These are phyloP conservation scores for Frieseomelitta varia DNA, from an alignment of 1,140 invertebrate species.

Conservation along the genomic window DNA sequence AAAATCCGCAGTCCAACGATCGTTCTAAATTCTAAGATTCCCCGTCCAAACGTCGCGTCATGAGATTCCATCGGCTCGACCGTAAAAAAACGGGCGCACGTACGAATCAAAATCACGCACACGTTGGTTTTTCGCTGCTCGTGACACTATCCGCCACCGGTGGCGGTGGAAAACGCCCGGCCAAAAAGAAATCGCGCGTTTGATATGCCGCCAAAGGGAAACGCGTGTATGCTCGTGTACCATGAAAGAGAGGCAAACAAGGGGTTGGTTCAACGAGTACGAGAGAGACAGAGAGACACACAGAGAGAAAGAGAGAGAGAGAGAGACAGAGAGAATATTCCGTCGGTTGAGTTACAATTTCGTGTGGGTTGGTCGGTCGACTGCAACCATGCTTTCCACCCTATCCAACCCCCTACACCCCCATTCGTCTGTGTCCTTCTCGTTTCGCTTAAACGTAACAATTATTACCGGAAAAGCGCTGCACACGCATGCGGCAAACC, in stretches of 20 bases:
- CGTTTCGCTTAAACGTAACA: constrained; percentile 66
- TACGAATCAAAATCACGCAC: neutral
- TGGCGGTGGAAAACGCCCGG: constrained; percentile 57
- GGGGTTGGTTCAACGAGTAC: constrained; percentile 35
- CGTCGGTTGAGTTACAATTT: constrained; percentile 75
- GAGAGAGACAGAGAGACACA: neutral
- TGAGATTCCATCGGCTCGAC: neutral
- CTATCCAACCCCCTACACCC: constrained; percentile 1
- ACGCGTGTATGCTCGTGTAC: constrained; percentile 61
- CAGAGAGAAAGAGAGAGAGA: constrained; percentile 49
- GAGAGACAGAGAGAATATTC: constrained; percentile 44
- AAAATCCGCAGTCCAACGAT: too few relatives aligned
- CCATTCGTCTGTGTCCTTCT: constrained; percentile 29
- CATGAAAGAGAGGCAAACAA: constrained; percentile 31
- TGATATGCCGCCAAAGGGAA: constrained; percentile 79
- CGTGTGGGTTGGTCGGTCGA: constrained; percentile 63
- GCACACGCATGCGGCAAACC: constrained; percentile 74
- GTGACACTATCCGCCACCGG: constrained; percentile 69
- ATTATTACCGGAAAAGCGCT: constrained; percentile 72
- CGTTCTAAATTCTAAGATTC: too few relatives aligned
- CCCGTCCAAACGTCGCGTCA: too few relatives aligned
- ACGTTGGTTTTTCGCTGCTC: constrained; percentile 64
- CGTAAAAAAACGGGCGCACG: neutral
- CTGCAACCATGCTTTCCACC: constrained; percentile 61
- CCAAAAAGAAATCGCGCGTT: constrained; percentile 78